phyloP scores from a whole-genome alignment of 2,113 vertebrate species.

The Xenopus tropicalis region UCB_Xtro_10.0 CM004445.2:72495501-72496000 shows the following conservation, averaged over 20 bases:
- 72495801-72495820: conserved; percentile 58
- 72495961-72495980: conserved; percentile 78
- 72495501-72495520: conserved; percentile 27
- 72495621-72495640: too few species aligned
- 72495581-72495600: background rate
- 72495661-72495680: conserved; percentile 48
- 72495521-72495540: background rate
- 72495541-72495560: conserved; percentile 28
- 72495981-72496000: conserved; percentile 57
- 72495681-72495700: conserved; percentile 53
- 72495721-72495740: conserved; percentile 53
- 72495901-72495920: conserved; percentile 43
- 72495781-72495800: conserved; percentile 65
- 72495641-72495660: background rate
- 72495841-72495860: conserved; percentile 60
- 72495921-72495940: conserved; percentile 59
- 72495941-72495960: conserved; percentile 83
- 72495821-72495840: conserved; percentile 59
- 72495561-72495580: background rate
- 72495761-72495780: conserved; percentile 76
- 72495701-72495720: conserved; percentile 53
- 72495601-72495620: too few species aligned
- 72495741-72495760: conserved; percentile 65
- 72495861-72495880: conserved; percentile 58
- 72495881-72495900: conserved; percentile 57